Conservation (phyloP, 1,140 invertebrate genomes). For the Bombus consobrinus region DNA sequence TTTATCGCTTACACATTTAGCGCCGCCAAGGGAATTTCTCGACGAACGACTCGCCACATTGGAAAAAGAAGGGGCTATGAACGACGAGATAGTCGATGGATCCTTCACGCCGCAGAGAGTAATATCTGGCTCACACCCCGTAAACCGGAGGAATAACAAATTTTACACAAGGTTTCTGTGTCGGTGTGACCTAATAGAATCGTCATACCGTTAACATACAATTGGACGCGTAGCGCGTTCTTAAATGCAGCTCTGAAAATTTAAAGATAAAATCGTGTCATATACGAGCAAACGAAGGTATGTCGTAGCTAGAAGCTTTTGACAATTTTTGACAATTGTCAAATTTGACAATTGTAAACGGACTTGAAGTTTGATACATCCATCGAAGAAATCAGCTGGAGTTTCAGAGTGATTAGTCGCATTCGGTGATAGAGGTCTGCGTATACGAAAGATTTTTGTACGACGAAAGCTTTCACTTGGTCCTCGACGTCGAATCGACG, state of each 20-base stretch:
- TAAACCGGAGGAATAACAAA: slow-evolving; percentile 50
- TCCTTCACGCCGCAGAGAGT: slow-evolving; percentile 13
- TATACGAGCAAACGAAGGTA: too few species aligned
- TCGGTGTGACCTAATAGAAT: slow-evolving; percentile 36
- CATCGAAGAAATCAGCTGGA: not conserved
- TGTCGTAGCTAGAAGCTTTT: too few species aligned
- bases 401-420: not conserved
- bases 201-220: not conserved
- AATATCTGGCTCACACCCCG: slow-evolving; percentile 44
- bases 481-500: too few species aligned
- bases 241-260: not conserved
- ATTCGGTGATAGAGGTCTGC: too few species aligned
- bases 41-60: slow-evolving; percentile 46
- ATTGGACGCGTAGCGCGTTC: not conserved
- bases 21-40: slow-evolving; percentile 59
- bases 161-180: not conserved
- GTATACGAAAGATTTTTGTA: not conserved
- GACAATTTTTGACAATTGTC: too few species aligned
- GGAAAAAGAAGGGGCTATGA: slow-evolving; percentile 2
- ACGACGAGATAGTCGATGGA: slow-evolving; percentile 41
- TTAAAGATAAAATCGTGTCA: not conserved
- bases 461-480: not conserved
- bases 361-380: too few species aligned
- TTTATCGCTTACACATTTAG: slow-evolving; percentile 71
- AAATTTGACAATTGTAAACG: too few species aligned